A percentile compares a stretch with the other conserved stretches of the same genome.
phyloP scores from a whole-genome alignment of 2,797 vertebrate genomes.

The Chlorospingus semifuscus region DNA sequence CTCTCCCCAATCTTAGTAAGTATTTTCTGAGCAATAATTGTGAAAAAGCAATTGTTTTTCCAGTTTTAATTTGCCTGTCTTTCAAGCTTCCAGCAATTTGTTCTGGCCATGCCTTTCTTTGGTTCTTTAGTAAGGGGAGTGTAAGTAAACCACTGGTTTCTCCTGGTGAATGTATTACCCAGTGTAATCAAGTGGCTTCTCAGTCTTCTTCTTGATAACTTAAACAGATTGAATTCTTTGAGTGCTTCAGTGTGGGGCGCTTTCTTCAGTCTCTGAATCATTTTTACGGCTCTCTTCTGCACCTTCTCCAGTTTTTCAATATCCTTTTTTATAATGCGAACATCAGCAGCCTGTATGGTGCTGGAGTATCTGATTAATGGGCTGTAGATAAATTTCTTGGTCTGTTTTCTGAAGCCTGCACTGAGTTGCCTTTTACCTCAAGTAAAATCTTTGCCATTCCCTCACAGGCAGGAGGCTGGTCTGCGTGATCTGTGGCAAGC shows the following conservation, averaged over 20 bases:
- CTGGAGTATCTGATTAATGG: not conserved
- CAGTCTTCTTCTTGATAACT: slow-evolving; percentile 48
- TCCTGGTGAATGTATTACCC: slow-evolving; percentile 18
- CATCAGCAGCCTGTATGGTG: not conserved
- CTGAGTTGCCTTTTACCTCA: not conserved
- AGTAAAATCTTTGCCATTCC: not conserved
- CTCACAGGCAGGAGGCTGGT: not conserved
- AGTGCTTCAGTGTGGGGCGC: not conserved
- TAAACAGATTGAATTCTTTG: slow-evolving; percentile 54
- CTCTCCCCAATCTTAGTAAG: fast-evolving
- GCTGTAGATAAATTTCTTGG: not conserved
- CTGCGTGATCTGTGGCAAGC: not conserved
- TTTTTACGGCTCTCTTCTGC: slow-evolving; percentile 37
- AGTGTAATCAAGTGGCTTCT: not conserved
- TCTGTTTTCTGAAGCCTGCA: not conserved
- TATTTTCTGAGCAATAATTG: not conserved
- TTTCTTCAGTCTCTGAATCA: slow-evolving; percentile 58
- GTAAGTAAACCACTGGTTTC: not conserved
- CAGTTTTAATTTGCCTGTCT: not conserved
- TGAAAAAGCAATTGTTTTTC: not conserved
- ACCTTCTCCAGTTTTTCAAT: slow-evolving; percentile 68
- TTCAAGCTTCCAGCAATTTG: not conserved
- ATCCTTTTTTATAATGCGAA: slow-evolving; percentile 41
- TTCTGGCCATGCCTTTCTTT: not conserved
- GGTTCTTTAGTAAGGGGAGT: not conserved